Conservation (phyloP, 2,113 vertebrate genomes). For the Dolichallabes microphthalmus region DNA sequence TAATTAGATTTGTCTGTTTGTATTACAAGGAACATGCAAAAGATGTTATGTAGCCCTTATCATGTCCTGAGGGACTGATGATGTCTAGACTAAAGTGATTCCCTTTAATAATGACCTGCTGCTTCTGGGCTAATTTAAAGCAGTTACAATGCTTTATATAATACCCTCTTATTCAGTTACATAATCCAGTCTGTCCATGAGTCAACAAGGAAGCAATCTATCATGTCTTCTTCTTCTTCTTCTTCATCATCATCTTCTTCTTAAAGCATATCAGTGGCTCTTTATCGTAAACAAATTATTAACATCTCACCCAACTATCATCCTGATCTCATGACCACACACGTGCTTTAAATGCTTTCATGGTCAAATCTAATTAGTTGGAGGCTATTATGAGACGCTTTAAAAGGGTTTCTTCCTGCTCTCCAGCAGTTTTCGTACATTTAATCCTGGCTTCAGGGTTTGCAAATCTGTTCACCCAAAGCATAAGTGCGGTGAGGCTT, state of each 20-base stretch:
- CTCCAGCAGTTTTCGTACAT: slow-evolving; percentile 11
- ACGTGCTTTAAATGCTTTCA: slow-evolving; percentile 18
- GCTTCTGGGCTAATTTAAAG: slow-evolving; percentile 25
- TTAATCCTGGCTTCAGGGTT: slow-evolving; percentile 21
- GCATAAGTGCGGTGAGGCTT: slow-evolving; percentile 36
- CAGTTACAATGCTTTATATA: slow-evolving; percentile 15
- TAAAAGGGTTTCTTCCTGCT: slow-evolving; percentile 24
- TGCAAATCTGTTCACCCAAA: slow-evolving; percentile 33
- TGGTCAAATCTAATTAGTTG: slow-evolving; percentile 29
- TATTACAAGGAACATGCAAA: slow-evolving; percentile 11
- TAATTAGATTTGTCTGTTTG: slow-evolving; percentile 35
- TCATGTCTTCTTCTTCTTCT: neutral
- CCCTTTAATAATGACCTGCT: slow-evolving; percentile 32
- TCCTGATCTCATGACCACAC: neutral
- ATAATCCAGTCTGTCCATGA: neutral
- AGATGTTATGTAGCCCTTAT: slow-evolving; percentile 19
- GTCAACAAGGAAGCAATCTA: neutral
- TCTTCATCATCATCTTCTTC: neutral
- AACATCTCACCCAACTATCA: slow-evolving; percentile 30
- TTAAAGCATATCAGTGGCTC: neutral
- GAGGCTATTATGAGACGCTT: slow-evolving; percentile 19
- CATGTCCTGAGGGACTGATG: slow-evolving; percentile 11
- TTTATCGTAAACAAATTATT: neutral
- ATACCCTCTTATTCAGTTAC: neutral
- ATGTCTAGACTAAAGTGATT: slow-evolving; percentile 28